Evolutionary conservation across 2,797 vertebrate genomes (phyloP).

Genomic region (Eulemur mongoz): DNA sequence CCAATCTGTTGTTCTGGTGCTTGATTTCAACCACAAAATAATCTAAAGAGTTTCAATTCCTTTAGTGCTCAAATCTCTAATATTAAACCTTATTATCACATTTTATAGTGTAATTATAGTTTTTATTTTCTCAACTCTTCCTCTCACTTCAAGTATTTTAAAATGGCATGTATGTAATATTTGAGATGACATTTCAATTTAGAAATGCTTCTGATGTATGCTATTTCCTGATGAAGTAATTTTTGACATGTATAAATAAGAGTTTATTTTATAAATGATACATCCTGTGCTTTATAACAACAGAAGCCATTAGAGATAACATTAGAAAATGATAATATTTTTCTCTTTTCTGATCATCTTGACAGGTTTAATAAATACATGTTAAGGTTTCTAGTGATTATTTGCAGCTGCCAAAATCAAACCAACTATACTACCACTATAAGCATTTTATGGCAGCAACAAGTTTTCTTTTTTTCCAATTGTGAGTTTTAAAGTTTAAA

Average conservation of each 20-base stretch:
- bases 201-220: conserved; percentile 27
- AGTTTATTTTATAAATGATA: conserved; percentile 21
- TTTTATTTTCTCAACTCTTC: neutral
- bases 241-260: neutral
- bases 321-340: conserved; percentile 12
- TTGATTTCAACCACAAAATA: neutral
- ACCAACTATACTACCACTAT: neutral
- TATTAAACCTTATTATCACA: neutral
- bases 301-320: conserved; percentile 11
- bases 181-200: conserved; percentile 11
- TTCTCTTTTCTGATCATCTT: neutral
- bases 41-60: conserved; percentile 7
- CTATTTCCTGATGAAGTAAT: neutral
- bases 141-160: neutral
- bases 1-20: neutral
- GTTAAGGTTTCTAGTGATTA: conserved; percentile 4
- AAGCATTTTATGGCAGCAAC: neutral
- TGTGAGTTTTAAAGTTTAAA: neutral
- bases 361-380: neutral
- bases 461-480: neutral
- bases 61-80: neutral
- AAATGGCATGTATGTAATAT: conserved; percentile 8
- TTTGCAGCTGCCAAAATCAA: conserved; percentile 17
- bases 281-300: neutral
- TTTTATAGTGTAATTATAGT: neutral